A percentile compares a stretch with the other conserved stretches of the same genome.
phyloP scores from a whole-genome alignment of 1,140 invertebrate genomes.

The Hycleus phaleratus region DNA sequence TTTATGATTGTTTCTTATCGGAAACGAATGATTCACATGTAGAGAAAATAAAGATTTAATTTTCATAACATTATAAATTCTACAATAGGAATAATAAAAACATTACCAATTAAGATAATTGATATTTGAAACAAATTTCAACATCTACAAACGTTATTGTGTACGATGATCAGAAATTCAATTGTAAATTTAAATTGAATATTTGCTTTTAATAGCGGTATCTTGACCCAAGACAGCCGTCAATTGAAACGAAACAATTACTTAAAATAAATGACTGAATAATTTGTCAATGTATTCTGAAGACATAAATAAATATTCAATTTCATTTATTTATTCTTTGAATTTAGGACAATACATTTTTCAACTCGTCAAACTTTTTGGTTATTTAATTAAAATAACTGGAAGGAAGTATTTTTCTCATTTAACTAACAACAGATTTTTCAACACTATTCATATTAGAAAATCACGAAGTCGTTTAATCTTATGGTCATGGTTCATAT shows the following conservation, averaged over 20 bases:
- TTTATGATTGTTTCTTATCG: too few species aligned
- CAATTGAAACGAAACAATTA: too few species aligned
- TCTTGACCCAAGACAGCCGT: conserved; percentile 7
- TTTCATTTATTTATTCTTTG: neutral
- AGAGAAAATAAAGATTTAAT: too few species aligned
- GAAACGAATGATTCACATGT: too few species aligned
- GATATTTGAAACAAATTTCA: neutral
- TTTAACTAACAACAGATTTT: neutral
- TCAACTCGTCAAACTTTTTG: too few species aligned
- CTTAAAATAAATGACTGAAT: conserved; percentile 3
- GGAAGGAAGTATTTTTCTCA: neutral
- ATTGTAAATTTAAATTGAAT: conserved; percentile 1
- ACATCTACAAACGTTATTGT: too few species aligned
- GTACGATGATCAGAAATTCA: neutral
- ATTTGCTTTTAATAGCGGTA: conserved; percentile 4
- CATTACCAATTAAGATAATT: neutral
- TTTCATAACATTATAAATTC: too few species aligned
- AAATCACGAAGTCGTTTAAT: neutral
- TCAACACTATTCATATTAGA: neutral
- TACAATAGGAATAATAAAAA: neutral
- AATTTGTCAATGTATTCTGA: neutral
- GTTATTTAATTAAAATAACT: too few species aligned
- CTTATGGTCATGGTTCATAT: neutral
- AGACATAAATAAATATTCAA: neutral
- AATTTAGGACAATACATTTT: neutral